Evolutionary conservation across 2,113 vertebrate species (phyloP).

Genomic region (Nothobranchius kuhntae): DNA sequence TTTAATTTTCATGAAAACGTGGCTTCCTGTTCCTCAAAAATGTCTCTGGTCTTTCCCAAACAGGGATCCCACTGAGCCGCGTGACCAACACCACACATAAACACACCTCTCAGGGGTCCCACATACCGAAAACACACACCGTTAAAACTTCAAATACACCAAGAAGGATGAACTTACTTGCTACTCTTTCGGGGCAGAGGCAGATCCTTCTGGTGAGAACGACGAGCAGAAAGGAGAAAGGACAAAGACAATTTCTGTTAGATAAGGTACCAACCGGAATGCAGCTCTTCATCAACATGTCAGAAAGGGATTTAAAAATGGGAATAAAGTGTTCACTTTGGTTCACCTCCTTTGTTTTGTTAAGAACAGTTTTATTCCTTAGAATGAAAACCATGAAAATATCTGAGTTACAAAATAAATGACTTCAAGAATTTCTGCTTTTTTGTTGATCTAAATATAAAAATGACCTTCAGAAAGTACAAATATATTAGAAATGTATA

Average conservation of each 20-base stretch:
- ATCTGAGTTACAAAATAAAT: too few species aligned
- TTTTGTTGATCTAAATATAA: too few species aligned
- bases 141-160: background rate
- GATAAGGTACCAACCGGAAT: background rate
- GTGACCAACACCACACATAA: background rate
- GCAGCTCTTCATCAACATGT: background rate
- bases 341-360: too few species aligned
- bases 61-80: background rate
- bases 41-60: background rate
- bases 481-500: too few species aligned
- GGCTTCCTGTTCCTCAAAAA: too few species aligned
- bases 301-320: too few species aligned
- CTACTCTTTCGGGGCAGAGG: slow-evolving; percentile 76
- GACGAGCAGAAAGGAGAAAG: slow-evolving; percentile 16
- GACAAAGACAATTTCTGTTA: slow-evolving; percentile 1
- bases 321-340: too few species aligned
- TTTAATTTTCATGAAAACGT: too few species aligned
- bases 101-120: background rate
- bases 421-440: too few species aligned
- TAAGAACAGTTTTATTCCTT: too few species aligned
- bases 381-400: too few species aligned
- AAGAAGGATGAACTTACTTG: slow-evolving; percentile 54
- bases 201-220: slow-evolving; percentile 72
- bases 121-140: background rate
- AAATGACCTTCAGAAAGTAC: too few species aligned